A percentile compares a stretch with the other conserved stretches of the same genome.
These are phyloP conservation scores for Drosophila chauvacae DNA, from an alignment of 1,140 invertebrate genomes.

Conservation along the genomic window DNA sequence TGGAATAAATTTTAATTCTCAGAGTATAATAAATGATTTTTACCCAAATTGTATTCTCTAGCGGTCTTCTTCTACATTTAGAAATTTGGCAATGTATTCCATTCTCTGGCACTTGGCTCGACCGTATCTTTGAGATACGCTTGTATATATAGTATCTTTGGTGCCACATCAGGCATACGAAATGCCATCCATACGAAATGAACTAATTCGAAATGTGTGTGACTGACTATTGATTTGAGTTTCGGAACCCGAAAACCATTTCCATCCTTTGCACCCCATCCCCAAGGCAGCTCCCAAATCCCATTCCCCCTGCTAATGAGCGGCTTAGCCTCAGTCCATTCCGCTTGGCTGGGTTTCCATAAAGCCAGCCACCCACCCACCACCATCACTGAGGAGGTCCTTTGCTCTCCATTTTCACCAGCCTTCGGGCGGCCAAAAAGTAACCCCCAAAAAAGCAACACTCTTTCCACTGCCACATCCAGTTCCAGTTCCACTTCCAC, in stretches of 20 bases:
- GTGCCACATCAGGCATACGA: slow-evolving; percentile 29
- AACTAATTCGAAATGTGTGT: slow-evolving; percentile 56
- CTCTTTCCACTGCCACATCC: background rate
- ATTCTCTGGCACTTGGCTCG: background rate
- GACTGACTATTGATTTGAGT: slow-evolving; percentile 47
- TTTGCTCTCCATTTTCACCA: background rate
- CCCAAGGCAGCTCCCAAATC: background rate
- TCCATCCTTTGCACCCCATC: slow-evolving; percentile 10
- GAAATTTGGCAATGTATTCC: slow-evolving; percentile 23
- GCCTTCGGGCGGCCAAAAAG: slow-evolving; percentile 23
- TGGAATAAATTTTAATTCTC: slow-evolving; percentile 4
- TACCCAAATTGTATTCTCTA: background rate
- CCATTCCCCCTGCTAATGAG: slow-evolving; percentile 59
- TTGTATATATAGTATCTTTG: slow-evolving; percentile 11
- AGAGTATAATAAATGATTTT: background rate
- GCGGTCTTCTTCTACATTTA: background rate
- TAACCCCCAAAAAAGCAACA: slow-evolving; percentile 55
- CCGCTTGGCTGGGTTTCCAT: slow-evolving; percentile 62
- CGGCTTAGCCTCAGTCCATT: slow-evolving; percentile 62
- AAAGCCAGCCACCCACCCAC: slow-evolving; percentile 36
- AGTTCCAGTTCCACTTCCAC: background rate
- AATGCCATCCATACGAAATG: slow-evolving; percentile 45
- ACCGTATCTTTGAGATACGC: slow-evolving; percentile 18
- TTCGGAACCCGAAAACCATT: slow-evolving; percentile 35
- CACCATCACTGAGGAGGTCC: background rate